Percentiles rank a stretch among this genome's conserved stretches.
Conservation (phyloP, 2,888 invertebrate genomes). For the Pseudoips prasinana region DNA sequence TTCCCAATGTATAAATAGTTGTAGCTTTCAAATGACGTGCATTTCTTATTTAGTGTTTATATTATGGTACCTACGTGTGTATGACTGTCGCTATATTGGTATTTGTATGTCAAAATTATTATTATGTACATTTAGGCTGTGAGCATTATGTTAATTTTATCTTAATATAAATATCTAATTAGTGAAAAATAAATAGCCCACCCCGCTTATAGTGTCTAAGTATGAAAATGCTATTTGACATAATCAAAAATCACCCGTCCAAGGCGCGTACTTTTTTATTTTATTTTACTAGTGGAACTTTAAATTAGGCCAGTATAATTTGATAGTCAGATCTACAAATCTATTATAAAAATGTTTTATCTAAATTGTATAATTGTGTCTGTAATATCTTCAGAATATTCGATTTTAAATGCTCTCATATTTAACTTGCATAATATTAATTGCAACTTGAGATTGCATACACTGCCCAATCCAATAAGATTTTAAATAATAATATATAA, state of each 20-base stretch:
- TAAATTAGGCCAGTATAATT: conserved; percentile 44
- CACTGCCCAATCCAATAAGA: conserved; percentile 42
- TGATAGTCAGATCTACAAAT: conserved; percentile 18
- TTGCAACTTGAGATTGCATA: conserved; percentile 25
- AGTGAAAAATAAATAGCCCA: conserved; percentile 31
- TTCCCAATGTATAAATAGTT: conserved; percentile 14
- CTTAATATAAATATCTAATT: conserved; percentile 46
- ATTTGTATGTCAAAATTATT: conserved; percentile 54
- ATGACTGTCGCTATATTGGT: conserved; percentile 28
- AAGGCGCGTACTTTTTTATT: conserved; percentile 52
- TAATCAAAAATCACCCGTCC: conserved; percentile 57
- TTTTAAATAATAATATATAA: conserved; percentile 11
- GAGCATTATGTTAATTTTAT: conserved; percentile 56
- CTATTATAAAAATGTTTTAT: conserved; percentile 20
- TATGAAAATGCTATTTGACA: conserved; percentile 35
- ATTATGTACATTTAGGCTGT: conserved; percentile 68
- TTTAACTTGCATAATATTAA: conserved; percentile 10
- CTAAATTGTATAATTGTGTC: conserved; percentile 16
- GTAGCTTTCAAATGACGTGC: conserved; percentile 25
- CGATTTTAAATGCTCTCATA: conserved; percentile 14
- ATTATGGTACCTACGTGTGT: conserved; percentile 25
- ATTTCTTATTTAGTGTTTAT: conserved; percentile 29
- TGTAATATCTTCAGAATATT: conserved; percentile 11
- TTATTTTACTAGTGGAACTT: conserved; percentile 32
- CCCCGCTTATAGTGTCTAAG: conserved; percentile 41